Evolutionary conservation across 1,140 invertebrate species (phyloP), one percentile per base, ranked within the genome.

Genomic region (Pygmarrhopalites habei): DNA sequence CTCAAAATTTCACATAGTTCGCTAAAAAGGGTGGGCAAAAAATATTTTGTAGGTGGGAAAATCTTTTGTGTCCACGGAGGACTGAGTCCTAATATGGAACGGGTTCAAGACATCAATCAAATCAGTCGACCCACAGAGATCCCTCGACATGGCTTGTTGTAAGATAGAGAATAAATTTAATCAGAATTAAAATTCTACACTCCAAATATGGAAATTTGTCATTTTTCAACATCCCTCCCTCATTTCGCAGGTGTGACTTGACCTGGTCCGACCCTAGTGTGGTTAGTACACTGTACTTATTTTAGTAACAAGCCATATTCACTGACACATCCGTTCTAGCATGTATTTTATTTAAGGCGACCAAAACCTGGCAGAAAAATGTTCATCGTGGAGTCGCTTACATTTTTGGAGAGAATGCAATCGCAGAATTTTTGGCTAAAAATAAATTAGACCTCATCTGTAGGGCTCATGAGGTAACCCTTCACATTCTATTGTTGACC

Each of bases 221-320:
- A n/a, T 46, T 47, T 47, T 47, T 47, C 44, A n/a, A n/a, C 4
- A 21, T 47, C n/a, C n/a, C 7, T 7, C 4, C 3, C 17, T 53
- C 5, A 4, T 53, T 14, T 14, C 71, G 83, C 82, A 29, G 84
- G 15, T 84, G 82, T 72, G 82, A 83, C 73, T 71, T 83, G 26
- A 69, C 84, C 46, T 83, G 82, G 82, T 80, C 79, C 21, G 80
- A 82, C 39, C 71, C 80, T 79, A 56, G 79, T 82, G 68, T 80
- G 83, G n/a, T 7, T 35, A 7, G 32, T 35, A 7, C 15, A 35
- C 32, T 35, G 15, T 35, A 35, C n/a, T 7, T 35, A 35, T 7
- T 35, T 7, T 35, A 35, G 5, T 35, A 7, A 35, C 32, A 35
- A 7, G 32, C 15, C 15, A 35, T 5, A 35, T 35, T 35, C 5